Percentiles rank a stretch among this genome's conserved stretches.
Evolutionary conservation across 2,113 vertebrate species (phyloP).

Genomic region (Xiphorhynchus elegans): DNA sequence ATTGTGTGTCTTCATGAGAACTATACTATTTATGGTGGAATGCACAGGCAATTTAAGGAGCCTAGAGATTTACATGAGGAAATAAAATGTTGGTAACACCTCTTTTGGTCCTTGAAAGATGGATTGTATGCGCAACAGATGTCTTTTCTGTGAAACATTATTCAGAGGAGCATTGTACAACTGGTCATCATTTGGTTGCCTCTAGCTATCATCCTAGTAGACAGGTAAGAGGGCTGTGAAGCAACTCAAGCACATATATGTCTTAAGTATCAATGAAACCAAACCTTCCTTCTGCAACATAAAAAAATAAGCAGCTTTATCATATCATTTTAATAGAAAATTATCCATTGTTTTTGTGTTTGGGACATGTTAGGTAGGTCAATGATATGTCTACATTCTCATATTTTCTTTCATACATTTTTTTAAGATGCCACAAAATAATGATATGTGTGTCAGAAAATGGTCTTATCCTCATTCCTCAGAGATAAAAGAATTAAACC

Average conservation of each 20-base stretch:
- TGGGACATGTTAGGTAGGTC: not conserved
- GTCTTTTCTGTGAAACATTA: constrained; percentile 18
- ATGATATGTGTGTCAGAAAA: not conserved
- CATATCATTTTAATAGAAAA: not conserved
- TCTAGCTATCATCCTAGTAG: not conserved
- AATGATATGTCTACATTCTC: not conserved
- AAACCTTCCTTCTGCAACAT: not conserved
- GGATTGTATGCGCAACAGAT: constrained; percentile 34
- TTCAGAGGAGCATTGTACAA: not conserved
- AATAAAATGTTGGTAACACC: constrained; percentile 52
- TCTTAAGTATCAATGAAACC: not conserved
- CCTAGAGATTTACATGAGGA: constrained; percentile 51
- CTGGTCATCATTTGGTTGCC: not conserved
- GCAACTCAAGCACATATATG: not conserved
- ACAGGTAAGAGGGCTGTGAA: not conserved
- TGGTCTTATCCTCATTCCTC: constrained; percentile 40
- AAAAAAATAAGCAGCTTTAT: not conserved
- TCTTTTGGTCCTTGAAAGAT: constrained; percentile 18
- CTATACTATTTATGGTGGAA: constrained; percentile 22
- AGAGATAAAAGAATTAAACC: constrained; percentile 56
- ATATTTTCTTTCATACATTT: not conserved
- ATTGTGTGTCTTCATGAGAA: constrained; percentile 59
- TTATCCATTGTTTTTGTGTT: not conserved
- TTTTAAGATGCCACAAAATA: constrained; percentile 2
- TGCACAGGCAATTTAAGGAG: constrained; percentile 33